Evolutionary conservation across 2,888 invertebrate species (phyloP), one percentile per base, ranked within the genome.

Genomic region (Ditula angustiorana): DNA sequence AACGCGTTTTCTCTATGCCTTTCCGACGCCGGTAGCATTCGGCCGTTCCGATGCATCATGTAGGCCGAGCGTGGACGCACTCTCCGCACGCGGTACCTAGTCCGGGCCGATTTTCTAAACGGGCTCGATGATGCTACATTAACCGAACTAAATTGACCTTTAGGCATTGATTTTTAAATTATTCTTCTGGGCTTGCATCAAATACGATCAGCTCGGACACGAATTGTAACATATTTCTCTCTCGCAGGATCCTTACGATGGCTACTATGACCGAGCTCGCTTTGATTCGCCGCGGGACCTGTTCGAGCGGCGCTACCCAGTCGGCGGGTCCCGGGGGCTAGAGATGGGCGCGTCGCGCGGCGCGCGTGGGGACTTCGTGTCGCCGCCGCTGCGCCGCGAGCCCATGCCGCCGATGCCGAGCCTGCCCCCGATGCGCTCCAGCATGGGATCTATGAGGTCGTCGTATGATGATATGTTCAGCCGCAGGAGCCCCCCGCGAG

Each of bases 401-500:
- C 96, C 96, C 13, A 94, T 96, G 93, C 96, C 96, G 55, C 96
- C 96, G 35, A 95, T 96, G 94, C 96, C 96, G 70, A 95, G 95
- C 78, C 94, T 96, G 78, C 93, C 95, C 1, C 93, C 94, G 69
- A 91, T 94, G 86, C 87, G 94, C 71, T 90, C 92, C 77, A 94
- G 94, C 78, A 94, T 94, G 93, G 94, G 95, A 77, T 94, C 96
- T 73, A 94, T 96, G 94, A 94, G 96, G 92, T 95, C 93, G 89
- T 95, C 92, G 66, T 95, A 97, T 85, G 96, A 97, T 86, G 94
- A 95, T 75, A 96, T 97, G 96, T 97, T 96, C 91, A 97, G 96
- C 87, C 94, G 97, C 72, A 94, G 97, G 77, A 96, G 96, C 74
- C 96, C 97, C 74, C 96, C 96, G 66, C 84, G 90, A 72, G 92